Conservation (phyloP, 2,888 invertebrate genomes). For the Leptinotarsa tumamoca region DNA sequence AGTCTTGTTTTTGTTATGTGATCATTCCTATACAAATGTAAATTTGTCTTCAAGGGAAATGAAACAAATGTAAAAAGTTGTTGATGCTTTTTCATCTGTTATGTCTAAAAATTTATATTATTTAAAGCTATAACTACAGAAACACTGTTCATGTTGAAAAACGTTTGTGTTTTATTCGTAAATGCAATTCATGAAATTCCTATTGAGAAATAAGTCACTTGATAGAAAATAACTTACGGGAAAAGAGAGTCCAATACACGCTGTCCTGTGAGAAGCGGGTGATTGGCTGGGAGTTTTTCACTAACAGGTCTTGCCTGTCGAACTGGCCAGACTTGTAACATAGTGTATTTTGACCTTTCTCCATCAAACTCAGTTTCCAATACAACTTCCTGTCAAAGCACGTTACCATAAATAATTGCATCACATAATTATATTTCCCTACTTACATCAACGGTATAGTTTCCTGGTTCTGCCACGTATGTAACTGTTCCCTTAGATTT, state of each 20-base stretch:
- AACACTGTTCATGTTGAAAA: too few relatives aligned
- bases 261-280: conserved; percentile 98
- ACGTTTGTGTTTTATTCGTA: too few relatives aligned
- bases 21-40: too few relatives aligned
- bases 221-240: conserved; percentile 75
- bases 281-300: conserved; percentile 98
- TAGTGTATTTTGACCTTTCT: conserved; percentile 88
- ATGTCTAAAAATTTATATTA: too few relatives aligned
- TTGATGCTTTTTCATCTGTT: too few relatives aligned
- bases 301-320: conserved; percentile 96
- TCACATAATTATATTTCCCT: not conserved
- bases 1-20: too few relatives aligned
- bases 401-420: not conserved
- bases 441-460: conserved; percentile 92
- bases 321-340: conserved; percentile 99
- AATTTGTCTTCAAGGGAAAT: too few relatives aligned
- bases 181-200: not conserved
- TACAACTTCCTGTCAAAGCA: conserved; percentile 82
- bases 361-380: conserved; percentile 99
- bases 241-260: conserved; percentile 97
- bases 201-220: not conserved
- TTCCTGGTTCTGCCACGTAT: conserved; percentile 92
- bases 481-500: conserved; percentile 96
- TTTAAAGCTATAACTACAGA: too few relatives aligned
- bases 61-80: too few relatives aligned